These are phyloP conservation scores for Tokudaia muenninki DNA, from an alignment of 2,797 vertebrate species.

Conservation along the genomic window DNA sequence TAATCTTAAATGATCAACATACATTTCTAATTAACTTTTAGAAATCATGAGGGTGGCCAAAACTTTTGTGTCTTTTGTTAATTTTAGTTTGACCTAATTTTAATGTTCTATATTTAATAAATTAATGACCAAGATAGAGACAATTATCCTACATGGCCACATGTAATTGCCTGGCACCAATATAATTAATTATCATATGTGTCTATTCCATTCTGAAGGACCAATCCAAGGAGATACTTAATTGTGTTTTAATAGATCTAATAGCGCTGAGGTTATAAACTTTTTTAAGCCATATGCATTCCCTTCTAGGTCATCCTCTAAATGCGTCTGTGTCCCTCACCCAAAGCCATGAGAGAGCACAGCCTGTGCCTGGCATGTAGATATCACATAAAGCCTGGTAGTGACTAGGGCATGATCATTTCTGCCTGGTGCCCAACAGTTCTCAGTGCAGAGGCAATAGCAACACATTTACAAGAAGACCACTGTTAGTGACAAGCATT, in stretches of 20 bases:
- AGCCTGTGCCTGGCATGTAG: not conserved
- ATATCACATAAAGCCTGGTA: not conserved
- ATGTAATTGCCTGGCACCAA: not conserved
- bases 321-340: not conserved
- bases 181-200: constrained; percentile 34
- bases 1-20: not conserved
- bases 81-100: constrained; percentile 20
- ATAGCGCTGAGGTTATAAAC: not conserved
- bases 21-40: constrained; percentile 22
- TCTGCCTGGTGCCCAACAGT: not conserved
- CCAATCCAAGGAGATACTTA: not conserved
- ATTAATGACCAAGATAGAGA: not conserved
- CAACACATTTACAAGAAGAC: not conserved
- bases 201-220: constrained; percentile 34
- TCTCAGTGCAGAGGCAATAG: not conserved
- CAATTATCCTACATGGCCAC: not conserved
- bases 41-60: not conserved
- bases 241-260: constrained; percentile 39
- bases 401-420: not conserved
- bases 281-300: constrained; percentile 8
- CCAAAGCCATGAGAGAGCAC: not conserved
- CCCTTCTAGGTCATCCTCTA: not conserved
- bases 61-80: not conserved
- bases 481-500: not conserved
- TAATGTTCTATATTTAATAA: constrained; percentile 42